These are phyloP conservation scores for Delphinus delphis DNA, from an alignment of 2,113 vertebrate species.

Conservation along the genomic window DNA sequence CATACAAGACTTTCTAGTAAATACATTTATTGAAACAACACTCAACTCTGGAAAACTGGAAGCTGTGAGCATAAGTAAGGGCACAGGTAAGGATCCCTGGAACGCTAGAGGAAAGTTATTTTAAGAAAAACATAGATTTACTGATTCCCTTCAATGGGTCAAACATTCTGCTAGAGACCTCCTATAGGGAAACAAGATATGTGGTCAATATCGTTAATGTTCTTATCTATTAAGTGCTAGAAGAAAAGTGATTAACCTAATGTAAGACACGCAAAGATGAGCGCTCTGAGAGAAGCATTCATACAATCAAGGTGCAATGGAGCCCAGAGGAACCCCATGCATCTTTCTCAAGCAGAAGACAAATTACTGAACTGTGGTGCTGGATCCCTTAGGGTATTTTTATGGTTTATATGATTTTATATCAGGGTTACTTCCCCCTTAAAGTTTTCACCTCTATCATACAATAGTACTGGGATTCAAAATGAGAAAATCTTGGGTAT, in stretches of 20 bases:
- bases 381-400: background rate
- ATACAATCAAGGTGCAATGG: background rate
- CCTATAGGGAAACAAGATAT: background rate
- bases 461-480: background rate
- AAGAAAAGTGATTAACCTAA: background rate
- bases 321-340: background rate
- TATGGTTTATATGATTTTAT: background rate
- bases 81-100: background rate
- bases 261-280: background rate
- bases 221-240: background rate
- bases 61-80: background rate
- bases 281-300: background rate
- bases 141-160: background rate
- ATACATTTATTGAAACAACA: background rate
- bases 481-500: background rate
- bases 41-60: background rate
- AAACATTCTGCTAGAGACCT: background rate
- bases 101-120: background rate
- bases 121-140: conserved; percentile 14
- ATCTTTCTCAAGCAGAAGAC: background rate
- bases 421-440: background rate
- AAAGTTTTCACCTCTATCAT: background rate
- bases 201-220: background rate
- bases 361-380: background rate
- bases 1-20: background rate